Conservation (phyloP, 2,888 invertebrate genomes). For the Dexiosoma caninum region DNA sequence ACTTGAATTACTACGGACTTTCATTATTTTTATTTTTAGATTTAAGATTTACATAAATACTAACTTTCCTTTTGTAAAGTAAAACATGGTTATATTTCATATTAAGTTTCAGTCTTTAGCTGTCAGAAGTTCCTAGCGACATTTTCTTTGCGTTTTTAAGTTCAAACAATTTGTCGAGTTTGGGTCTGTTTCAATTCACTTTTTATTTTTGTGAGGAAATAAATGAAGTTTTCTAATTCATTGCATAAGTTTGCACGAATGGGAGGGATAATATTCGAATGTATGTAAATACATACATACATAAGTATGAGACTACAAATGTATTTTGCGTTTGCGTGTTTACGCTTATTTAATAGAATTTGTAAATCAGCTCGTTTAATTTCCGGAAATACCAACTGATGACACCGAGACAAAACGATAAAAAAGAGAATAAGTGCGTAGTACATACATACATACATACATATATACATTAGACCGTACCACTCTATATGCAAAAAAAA, state of each 20-base stretch:
- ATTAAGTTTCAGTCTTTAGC: constrained; percentile 12
- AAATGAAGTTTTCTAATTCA: constrained; percentile 17
- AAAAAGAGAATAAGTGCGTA: background rate
- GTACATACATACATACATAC: background rate
- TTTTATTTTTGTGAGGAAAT: constrained; percentile 37
- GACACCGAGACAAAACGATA: constrained; percentile 14
- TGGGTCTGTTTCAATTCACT: constrained; percentile 34
- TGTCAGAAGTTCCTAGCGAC: background rate
- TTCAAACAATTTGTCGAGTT: constrained; percentile 23
- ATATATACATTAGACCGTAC: too few species aligned
- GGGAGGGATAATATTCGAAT: background rate
- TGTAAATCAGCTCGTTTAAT: constrained; percentile 28
- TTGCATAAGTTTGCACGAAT: background rate
- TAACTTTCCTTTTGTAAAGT: constrained; percentile 1
- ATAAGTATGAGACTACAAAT: background rate
- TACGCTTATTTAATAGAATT: constrained; percentile 30
- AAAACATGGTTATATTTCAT: constrained; percentile 26
- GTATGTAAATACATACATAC: background rate
- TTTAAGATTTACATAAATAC: background rate
- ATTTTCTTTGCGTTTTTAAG: constrained; percentile 8
- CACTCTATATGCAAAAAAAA: too few species aligned
- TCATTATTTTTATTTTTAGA: background rate
- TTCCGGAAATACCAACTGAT: constrained; percentile 48
- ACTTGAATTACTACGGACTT: constrained; percentile 5
- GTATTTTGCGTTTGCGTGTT: background rate